Evolutionary conservation across 2,113 vertebrate genomes (phyloP).

Genomic region (Saccopteryx leptura): DNA sequence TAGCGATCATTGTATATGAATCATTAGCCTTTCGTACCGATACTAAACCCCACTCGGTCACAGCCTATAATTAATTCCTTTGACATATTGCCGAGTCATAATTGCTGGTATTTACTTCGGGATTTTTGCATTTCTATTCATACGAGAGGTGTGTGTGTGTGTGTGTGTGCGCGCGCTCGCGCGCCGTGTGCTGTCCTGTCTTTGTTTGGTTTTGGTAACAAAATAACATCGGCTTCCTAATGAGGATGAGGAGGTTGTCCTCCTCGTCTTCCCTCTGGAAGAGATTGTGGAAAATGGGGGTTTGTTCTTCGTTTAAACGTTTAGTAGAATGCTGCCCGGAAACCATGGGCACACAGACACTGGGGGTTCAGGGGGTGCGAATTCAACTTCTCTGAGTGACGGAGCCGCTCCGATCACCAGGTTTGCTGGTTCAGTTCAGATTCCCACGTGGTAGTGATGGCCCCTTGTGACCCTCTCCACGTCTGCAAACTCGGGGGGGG

Average conservation of each 20-base stretch:
- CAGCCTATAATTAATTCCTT: accelerated
- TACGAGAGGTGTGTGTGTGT: neutral
- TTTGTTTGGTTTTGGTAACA: too few relatives aligned
- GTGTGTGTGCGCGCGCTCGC: neutral
- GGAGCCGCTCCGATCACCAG: too few relatives aligned
- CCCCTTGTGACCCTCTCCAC: accelerated
- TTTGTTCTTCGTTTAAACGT: neutral
- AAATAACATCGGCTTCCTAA: neutral
- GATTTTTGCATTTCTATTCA: neutral
- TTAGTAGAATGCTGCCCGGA: neutral
- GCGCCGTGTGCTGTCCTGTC: neutral
- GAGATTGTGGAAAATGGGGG: neutral
- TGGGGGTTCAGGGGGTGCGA: accelerated
- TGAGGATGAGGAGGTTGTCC: neutral
- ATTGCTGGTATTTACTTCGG: accelerated
- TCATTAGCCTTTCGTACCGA: neutral
- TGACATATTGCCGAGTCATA: neutral
- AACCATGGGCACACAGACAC: neutral
- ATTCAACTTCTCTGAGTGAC: neutral
- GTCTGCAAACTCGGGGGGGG: neutral
- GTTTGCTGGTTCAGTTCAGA: too few relatives aligned
- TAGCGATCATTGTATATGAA: neutral
- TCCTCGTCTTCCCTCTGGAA: neutral
- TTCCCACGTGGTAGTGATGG: too few relatives aligned
- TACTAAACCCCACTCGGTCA: neutral